Evolutionary conservation across 2,113 vertebrate genomes (phyloP).

Genomic region (Bufo gargarizans): DNA sequence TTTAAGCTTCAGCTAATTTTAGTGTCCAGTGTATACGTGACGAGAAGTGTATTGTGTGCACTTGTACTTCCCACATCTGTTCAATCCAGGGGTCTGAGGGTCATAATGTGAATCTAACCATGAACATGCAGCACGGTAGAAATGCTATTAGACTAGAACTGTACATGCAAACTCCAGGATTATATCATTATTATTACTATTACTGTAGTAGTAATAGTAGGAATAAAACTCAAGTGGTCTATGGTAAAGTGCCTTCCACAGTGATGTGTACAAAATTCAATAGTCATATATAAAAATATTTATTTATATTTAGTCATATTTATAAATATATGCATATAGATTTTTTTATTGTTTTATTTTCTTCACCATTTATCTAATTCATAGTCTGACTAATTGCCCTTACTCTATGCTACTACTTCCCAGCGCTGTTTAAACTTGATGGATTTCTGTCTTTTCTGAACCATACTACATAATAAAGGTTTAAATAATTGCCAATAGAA

Average conservation of each 20-base stretch:
- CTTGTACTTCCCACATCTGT: conserved; percentile 37
- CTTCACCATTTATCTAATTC: too few species aligned
- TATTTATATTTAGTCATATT: too few species aligned
- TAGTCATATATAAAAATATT: too few species aligned
- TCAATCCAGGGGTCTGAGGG: not conserved
- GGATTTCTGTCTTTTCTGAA: not conserved
- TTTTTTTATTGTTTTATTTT: too few species aligned
- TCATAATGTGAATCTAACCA: not conserved
- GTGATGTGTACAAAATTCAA: too few species aligned
- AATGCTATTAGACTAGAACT: not conserved
- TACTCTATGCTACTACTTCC: too few species aligned
- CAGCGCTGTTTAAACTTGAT: too few species aligned
- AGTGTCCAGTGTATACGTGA: conserved; percentile 39
- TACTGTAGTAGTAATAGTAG: not conserved
- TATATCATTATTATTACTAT: not conserved
- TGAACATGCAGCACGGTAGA: not conserved
- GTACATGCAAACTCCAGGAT: not conserved
- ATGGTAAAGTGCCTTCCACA: not conserved
- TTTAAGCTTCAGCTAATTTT: conserved; percentile 40
- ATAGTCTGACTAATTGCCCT: too few species aligned
- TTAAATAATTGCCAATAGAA: too few species aligned
- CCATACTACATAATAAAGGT: not conserved
- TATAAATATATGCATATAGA: too few species aligned
- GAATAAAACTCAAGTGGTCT: not conserved
- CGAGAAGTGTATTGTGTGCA: conserved; percentile 45